phyloP scores from a whole-genome alignment of 2,113 vertebrate genomes.

The Nyctibius bracteatus region DNA sequence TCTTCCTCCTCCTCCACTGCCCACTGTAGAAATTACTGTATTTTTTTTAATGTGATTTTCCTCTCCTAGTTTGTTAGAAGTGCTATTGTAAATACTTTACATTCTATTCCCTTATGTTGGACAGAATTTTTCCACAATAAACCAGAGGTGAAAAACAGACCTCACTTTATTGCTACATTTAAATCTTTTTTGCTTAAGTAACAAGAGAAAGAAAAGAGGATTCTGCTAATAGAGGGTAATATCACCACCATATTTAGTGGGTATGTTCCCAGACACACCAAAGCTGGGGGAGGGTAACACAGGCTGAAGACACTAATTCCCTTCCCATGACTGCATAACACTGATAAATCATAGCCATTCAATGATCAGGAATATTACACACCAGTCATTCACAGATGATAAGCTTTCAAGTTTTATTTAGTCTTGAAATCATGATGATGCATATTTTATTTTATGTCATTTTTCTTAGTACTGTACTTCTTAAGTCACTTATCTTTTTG shows the following conservation, averaged over 20 bases:
- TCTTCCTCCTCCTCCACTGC: not conserved
- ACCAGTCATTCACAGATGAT: not conserved
- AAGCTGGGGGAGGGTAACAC: not conserved
- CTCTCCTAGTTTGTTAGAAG: not conserved
- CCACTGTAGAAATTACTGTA: not conserved
- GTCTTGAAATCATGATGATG: not conserved
- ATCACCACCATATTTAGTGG: not conserved
- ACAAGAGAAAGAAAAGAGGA: not conserved
- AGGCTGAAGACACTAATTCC: not conserved
- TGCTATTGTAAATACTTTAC: not conserved
- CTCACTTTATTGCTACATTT: not conserved
- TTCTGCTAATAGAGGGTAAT: not conserved
- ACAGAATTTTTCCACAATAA: not conserved
- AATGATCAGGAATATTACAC: not conserved
- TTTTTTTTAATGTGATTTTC: not conserved
- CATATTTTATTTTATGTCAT: not conserved
- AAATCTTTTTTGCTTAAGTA: not conserved
- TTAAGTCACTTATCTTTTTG: not conserved
- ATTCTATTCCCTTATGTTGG: not conserved
- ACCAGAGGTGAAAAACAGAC: accelerated
- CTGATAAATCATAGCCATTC: not conserved
- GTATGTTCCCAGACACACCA: not conserved
- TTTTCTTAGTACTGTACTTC: not conserved
- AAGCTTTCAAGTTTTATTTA: not conserved
- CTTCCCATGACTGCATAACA: not conserved